Percentiles rank a stretch among this genome's conserved stretches.
These are phyloP conservation scores for Hepsetus odoe DNA, from an alignment of 2,113 vertebrate genomes.

Conservation along the genomic window DNA sequence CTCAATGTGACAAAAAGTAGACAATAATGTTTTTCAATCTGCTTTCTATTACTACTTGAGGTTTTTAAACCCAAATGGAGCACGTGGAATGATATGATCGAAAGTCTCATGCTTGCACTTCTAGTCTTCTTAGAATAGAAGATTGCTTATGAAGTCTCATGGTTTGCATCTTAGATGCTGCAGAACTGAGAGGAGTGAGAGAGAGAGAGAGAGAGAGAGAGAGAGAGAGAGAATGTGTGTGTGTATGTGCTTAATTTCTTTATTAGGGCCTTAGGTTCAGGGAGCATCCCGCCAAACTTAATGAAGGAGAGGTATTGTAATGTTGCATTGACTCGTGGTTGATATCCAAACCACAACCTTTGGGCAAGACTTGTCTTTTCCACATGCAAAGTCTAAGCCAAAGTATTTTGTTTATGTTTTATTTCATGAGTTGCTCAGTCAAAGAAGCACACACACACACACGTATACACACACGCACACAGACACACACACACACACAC, in stretches of 20 bases:
- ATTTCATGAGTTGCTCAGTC: slow-evolving; percentile 14
- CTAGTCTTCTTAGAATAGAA: neutral
- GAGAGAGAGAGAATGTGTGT: neutral
- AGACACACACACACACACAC: neutral
- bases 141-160: neutral
- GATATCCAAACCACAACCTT: slow-evolving; percentile 45
- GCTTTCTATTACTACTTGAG: neutral
- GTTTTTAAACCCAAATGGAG: neutral
- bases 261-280: slow-evolving; percentile 25
- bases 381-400: slow-evolving; percentile 23
- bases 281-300: slow-evolving; percentile 30
- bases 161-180: neutral
- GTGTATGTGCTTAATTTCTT: neutral
- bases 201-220: neutral
- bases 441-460: slow-evolving; percentile 18
- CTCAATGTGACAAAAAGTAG: neutral
- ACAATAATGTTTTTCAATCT: neutral
- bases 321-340: slow-evolving; percentile 34
- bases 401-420: slow-evolving; percentile 33
- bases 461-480: neutral
- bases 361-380: slow-evolving; percentile 17
- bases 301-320: slow-evolving; percentile 42
- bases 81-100: neutral
- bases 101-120: neutral
- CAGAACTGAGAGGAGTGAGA: neutral